Conservation (phyloP, 2,888 invertebrate species). For the Nomada hirtipes region DNA sequence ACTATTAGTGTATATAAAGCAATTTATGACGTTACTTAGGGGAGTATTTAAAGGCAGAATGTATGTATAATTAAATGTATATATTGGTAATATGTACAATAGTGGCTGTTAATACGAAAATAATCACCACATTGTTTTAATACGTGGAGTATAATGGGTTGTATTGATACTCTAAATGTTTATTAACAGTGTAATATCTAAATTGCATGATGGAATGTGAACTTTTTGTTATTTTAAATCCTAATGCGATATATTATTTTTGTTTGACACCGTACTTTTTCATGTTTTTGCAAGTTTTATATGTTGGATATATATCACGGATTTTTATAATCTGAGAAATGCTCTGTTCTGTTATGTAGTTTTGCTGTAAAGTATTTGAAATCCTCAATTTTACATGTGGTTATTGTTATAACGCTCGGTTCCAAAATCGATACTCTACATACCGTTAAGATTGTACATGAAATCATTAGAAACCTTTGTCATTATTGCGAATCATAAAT, state of each 20-base stretch:
- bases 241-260: constrained; percentile 33
- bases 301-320: constrained; percentile 37
- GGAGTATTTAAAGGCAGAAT: background rate
- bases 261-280: constrained; percentile 15
- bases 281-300: constrained; percentile 26
- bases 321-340: constrained; percentile 20
- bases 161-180: constrained; percentile 47
- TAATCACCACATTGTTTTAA: constrained; percentile 43
- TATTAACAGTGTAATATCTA: constrained; percentile 56
- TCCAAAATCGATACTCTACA: constrained; percentile 23
- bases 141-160: constrained; percentile 48
- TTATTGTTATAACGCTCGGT: constrained; percentile 40
- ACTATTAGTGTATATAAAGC: background rate
- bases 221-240: constrained; percentile 38
- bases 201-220: constrained; percentile 60
- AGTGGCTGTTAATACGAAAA: background rate
- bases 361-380: constrained; percentile 36
- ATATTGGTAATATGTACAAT: constrained; percentile 1
- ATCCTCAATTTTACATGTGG: constrained; percentile 26
- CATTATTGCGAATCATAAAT: constrained; percentile 13
- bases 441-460: constrained; percentile 41
- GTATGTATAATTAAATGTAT: constrained; percentile 3
- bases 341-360: constrained; percentile 20
- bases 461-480: constrained; percentile 24
- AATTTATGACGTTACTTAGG: constrained; percentile 2